Evolutionary conservation across 2,113 vertebrate genomes (phyloP).

Genomic region (Hippopotamus amphibius): DNA sequence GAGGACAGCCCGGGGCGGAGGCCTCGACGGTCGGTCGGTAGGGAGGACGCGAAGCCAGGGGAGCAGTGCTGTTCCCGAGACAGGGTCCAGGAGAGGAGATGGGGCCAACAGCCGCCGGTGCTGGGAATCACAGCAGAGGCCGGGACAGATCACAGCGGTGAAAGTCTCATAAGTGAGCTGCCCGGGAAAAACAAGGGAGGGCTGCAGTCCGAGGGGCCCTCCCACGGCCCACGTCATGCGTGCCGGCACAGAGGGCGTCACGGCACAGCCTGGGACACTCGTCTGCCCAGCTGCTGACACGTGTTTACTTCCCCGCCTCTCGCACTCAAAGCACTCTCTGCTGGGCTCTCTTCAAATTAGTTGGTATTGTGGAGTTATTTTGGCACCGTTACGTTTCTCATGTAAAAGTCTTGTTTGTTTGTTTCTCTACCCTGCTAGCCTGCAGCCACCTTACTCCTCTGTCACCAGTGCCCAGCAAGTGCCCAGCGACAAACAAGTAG

Average conservation of each 20-base stretch:
- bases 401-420: background rate
- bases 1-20: constrained; percentile 33
- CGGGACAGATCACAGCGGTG: background rate
- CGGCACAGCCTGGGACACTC: background rate
- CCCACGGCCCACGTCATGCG: background rate
- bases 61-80: background rate
- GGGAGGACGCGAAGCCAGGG: background rate
- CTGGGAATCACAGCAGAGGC: background rate
- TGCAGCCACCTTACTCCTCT: background rate
- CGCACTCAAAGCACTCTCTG: background rate
- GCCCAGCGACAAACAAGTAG: background rate
- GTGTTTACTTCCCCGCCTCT: background rate
- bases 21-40: rapidly evolving
- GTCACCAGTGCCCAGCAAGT: rapidly evolving
- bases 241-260: background rate
- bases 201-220: background rate
- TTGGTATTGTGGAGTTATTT: background rate
- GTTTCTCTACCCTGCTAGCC: background rate
- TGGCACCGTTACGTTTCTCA: background rate
- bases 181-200: background rate
- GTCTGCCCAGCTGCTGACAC: background rate
- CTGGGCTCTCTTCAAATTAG: background rate
- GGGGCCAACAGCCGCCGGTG: background rate
- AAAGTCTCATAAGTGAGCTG: background rate
- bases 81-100: background rate